Evolutionary conservation across 2,113 vertebrate species (phyloP), one percentile per base, ranked within the genome.

Genomic region (Microtus montanus): DNA sequence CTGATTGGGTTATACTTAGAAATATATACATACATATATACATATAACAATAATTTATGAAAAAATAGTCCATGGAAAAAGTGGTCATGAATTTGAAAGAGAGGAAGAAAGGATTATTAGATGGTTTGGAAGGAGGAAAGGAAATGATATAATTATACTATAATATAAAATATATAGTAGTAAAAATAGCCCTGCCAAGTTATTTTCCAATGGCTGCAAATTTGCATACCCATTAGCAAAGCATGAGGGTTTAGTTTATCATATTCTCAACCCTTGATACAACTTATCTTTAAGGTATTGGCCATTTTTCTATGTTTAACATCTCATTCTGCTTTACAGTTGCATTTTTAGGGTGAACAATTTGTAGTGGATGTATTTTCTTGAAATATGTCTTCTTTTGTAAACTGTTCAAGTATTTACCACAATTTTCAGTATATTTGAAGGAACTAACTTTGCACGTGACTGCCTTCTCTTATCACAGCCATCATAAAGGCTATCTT

Each of bases 141-240:
- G 33, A 35, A 70, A 35, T 70, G 68, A 17, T 70, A 70, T 33
- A 71, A 71, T 71, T 71, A 71, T n/a, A 71, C 17, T n/a, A 22
- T 38, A 71, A 7, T n/a, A n/a, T 71, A 71, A 71, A 66, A 20
- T 71, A 20, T 38, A 71, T 71, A 4, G n/a, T 71, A 71, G n/a
- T 71, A 38, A 71, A 70, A 71, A n/a, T 71, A 71, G 35, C 70
- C 24, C 44, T 87, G 24, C 41, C 11, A 83, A 47, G 26, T 54
- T 87, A n/a, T 78, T 93, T 93, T 93, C 74, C 58, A 90, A 61
- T 89, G 22, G 20, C 68, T 68, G 7, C 52, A 66, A 61, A 47
- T 91, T 82, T 96, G 13, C 86, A 68, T 49, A 58, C 33, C 11
- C 10, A 75, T 11, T 44, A 52, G 47, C 20, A 41, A 24, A 80